These are phyloP conservation scores for Pampusana beccarii DNA, from an alignment of 2,113 vertebrate genomes.

Conservation along the genomic window DNA sequence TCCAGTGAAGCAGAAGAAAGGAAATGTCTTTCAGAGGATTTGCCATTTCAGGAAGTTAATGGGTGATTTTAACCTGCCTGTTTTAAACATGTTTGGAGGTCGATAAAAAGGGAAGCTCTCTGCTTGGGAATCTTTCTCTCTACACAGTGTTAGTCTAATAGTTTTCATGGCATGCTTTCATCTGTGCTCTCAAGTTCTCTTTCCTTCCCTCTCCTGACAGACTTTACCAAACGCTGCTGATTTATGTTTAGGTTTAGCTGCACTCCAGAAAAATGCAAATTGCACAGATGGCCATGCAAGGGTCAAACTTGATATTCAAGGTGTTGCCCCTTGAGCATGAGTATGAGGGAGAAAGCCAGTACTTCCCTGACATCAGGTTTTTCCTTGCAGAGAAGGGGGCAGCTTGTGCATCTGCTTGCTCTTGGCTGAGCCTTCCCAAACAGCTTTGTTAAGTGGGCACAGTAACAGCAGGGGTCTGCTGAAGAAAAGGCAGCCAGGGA, in stretches of 20 bases:
- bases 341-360: not conserved
- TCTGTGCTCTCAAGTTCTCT: not conserved
- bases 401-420: not conserved
- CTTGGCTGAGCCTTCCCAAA: not conserved
- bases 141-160: not conserved
- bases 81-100: not conserved
- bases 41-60: not conserved
- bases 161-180: not conserved
- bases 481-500: not conserved
- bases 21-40: not conserved
- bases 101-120: not conserved
- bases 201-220: not conserved
- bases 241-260: not conserved
- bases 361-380: not conserved
- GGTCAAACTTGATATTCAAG: not conserved
- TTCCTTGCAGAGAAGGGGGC: not conserved
- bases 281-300: not conserved
- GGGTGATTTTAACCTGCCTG: not conserved
- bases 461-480: not conserved
- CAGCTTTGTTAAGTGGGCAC: not conserved
- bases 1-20: not conserved
- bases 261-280: not conserved
- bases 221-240: not conserved
- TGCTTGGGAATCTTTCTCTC: not conserved
- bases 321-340: not conserved